These are phyloP conservation scores for Clitarchus hookeri DNA, from an alignment of 2,888 invertebrate species.

Conservation along the genomic window DNA sequence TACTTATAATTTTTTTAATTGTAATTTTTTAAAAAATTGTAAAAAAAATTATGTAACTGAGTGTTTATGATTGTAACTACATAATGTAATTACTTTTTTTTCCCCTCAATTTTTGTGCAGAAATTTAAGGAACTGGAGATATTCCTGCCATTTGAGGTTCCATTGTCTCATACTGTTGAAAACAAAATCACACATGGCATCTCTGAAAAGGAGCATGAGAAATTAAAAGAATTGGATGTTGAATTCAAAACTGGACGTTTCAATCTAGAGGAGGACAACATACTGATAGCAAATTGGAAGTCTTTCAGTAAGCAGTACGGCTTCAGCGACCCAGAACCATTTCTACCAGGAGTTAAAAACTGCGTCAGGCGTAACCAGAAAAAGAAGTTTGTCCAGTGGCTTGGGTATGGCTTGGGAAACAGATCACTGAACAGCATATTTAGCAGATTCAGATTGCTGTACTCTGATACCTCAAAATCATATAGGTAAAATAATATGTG, in stretches of 20 bases:
- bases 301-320: background rate
- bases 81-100: background rate
- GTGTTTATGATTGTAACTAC: no score
- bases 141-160: background rate
- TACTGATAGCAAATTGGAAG: constrained; percentile 26
- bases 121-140: background rate
- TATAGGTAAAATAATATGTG: no score
- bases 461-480: background rate
- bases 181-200: background rate
- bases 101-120: background rate
- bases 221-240: background rate
- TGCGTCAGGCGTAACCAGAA: background rate
- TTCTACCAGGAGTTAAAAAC: background rate
- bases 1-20: no score
- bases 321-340: constrained; percentile 18
- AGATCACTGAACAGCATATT: constrained; percentile 28
- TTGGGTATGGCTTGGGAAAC: constrained; percentile 20
- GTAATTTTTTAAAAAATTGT: no score
- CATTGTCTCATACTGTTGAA: constrained; percentile 18
- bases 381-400: constrained; percentile 27
- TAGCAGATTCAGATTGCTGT: constrained; percentile 26
- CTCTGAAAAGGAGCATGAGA: background rate
- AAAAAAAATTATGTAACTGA: no score
- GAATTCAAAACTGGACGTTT: constrained; percentile 22
- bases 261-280: constrained; percentile 5